phyloP scores from a whole-genome alignment of 2,113 vertebrate species.

The Anoplopoma fimbria region DNA sequence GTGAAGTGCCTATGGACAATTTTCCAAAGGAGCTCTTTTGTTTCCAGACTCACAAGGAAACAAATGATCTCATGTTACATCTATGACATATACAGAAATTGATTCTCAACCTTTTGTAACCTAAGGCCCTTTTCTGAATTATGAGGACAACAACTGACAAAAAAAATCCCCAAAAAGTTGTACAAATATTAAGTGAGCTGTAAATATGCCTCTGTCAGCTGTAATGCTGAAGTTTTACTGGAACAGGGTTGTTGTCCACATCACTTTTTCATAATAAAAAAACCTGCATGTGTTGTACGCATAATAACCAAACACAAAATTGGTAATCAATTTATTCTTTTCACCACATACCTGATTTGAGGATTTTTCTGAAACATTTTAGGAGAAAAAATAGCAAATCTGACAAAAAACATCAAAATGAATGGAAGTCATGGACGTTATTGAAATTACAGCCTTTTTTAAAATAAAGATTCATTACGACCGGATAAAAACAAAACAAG shows the following conservation, averaged over 20 bases:
- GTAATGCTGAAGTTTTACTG: no score
- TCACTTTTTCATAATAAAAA: no score
- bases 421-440: neutral
- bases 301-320: neutral
- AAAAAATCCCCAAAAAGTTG: neutral
- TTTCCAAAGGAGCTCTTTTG: constrained; percentile 52
- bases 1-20: neutral
- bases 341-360: neutral
- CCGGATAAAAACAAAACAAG: neutral
- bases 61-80: constrained; percentile 1
- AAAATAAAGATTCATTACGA: neutral
- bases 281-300: neutral
- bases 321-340: neutral
- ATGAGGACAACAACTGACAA: neutral
- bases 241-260: no score
- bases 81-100: neutral
- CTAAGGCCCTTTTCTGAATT: no score
- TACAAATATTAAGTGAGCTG: no score
- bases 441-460: neutral
- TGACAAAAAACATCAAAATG: neutral
- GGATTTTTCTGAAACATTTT: neutral
- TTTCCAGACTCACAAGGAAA: constrained; percentile 12
- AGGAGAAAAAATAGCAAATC: neutral
- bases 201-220: no score
- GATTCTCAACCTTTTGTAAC: no score